Percentiles rank a stretch among this genome's conserved stretches.
Conservation (phyloP, 2,888 invertebrate species). For the Drosophila koepferae region DNA sequence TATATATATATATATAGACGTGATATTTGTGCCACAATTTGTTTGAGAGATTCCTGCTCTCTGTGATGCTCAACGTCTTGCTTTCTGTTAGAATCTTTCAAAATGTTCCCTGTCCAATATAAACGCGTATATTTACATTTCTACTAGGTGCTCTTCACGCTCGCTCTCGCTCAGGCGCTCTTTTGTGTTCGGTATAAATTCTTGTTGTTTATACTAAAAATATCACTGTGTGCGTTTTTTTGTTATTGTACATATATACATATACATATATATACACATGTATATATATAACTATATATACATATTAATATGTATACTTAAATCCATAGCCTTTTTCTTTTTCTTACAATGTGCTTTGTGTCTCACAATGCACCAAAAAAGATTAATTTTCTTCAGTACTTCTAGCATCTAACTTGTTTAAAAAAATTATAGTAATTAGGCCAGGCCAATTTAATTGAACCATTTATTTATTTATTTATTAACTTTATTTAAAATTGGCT, state of each 20-base stretch:
- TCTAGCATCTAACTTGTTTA: neutral
- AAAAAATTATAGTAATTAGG: neutral
- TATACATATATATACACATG: neutral
- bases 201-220: constrained; percentile 82
- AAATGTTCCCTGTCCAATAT: constrained; percentile 37
- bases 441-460: no score
- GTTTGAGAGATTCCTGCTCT: constrained; percentile 52
- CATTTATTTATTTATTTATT: no score
- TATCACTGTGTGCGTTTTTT: constrained; percentile 73
- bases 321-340: constrained; percentile 31
- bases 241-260: constrained; percentile 39
- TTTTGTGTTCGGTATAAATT: constrained; percentile 54
- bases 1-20: constrained; percentile 7
- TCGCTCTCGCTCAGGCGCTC: constrained; percentile 14
- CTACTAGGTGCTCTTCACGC: constrained; percentile 38
- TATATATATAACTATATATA: neutral
- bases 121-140: constrained; percentile 36
- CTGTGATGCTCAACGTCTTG: constrained; percentile 35
- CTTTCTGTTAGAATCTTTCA: constrained; percentile 60
- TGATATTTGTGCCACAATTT: constrained; percentile 53
- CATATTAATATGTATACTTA: constrained; percentile 17
- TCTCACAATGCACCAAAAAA: constrained; percentile 66
- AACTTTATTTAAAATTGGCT: no score
- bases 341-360: constrained; percentile 62
- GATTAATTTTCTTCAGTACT: neutral